phyloP scores from a whole-genome alignment of 2,888 invertebrate species.

The Norana najaformis region DNA sequence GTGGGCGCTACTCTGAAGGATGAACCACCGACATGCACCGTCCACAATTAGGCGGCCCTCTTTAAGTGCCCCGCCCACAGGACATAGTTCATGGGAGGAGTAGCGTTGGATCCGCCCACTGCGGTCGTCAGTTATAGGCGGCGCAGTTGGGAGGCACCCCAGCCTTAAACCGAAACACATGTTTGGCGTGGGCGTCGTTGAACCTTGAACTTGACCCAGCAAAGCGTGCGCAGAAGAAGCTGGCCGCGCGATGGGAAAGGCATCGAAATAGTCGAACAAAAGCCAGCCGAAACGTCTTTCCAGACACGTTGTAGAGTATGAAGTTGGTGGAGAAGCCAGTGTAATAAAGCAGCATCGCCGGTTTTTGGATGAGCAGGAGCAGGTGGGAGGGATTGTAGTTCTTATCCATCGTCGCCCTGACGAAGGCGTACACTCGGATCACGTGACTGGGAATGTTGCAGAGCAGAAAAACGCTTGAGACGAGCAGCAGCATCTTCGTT shows the following conservation, averaged over 20 bases:
- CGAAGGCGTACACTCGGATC: constrained; percentile 33
- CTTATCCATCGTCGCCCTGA: neutral
- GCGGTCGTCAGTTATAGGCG: neutral
- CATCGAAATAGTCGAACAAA: constrained; percentile 20
- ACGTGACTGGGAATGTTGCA: constrained; percentile 41
- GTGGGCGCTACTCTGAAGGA: neutral
- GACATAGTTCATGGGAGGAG: neutral
- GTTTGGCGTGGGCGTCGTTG: neutral
- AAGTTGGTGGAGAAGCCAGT: constrained; percentile 36
- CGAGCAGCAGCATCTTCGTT: constrained; percentile 41
- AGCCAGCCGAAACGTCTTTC: constrained; percentile 34
- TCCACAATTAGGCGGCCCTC: neutral
- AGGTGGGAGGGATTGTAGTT: constrained; percentile 26
- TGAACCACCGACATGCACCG: too few species aligned
- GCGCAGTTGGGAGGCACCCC: neutral
- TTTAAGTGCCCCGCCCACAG: neutral
- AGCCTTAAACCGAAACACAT: neutral
- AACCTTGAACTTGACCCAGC: neutral
- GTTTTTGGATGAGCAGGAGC: constrained; percentile 31
- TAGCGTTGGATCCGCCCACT: neutral
- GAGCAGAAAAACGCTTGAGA: constrained; percentile 39
- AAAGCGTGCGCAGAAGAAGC: neutral
- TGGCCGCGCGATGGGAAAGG: constrained; percentile 22
- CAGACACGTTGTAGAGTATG: constrained; percentile 37
- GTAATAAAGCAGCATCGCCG: constrained; percentile 37